Evolutionary conservation across 2,113 vertebrate species (phyloP), one percentile per base, ranked within the genome.

Genomic region (Propithecus coquereli): DNA sequence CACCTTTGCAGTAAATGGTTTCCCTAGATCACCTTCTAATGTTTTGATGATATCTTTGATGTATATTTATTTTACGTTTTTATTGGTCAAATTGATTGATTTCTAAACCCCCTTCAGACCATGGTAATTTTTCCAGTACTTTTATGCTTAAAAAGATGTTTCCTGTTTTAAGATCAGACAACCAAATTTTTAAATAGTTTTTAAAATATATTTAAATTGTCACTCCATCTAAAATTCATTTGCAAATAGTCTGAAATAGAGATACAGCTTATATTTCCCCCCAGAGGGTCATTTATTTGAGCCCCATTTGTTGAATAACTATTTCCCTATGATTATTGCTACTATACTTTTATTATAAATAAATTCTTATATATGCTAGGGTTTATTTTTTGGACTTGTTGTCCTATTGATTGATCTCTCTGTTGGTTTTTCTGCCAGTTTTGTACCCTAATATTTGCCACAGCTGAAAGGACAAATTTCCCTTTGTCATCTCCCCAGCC

Each of bases 1-100:
- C 92, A 86, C 27, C 59, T 82, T 92, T 89, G 27, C 14, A 89
- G 43, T 93, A 61, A 91, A 66, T 94, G n/a, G 88, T 97, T 73
- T 74, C 50, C 54, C 37, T 6, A 66, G 22, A 89, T 80, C 84
- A 25, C 77, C 68, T 84, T 92, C 27, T 71, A 65, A 25, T 8
- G 66, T 47, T 23, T 86, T 87, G 27, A 76, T 23, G 34, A 81
- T 80, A 22, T 14, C 57, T 94, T 92, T 94, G 50, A 52, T 96
- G 12, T 34, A 74, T 3, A 22, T 40, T 79, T 23, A 1, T 66
- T 92, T 95, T 84, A 73, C 20, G 6, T 92, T 90, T 88, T 63
- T 79, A 57, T 89, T 63, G 37, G 50, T 87, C 32, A 90, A 25
- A 17, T 82, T 45, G 32, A 50, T 70, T 90, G 50, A 50, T 87